Conservation (phyloP, 2,797 vertebrate species). For the Hipposideros larvatus region DNA sequence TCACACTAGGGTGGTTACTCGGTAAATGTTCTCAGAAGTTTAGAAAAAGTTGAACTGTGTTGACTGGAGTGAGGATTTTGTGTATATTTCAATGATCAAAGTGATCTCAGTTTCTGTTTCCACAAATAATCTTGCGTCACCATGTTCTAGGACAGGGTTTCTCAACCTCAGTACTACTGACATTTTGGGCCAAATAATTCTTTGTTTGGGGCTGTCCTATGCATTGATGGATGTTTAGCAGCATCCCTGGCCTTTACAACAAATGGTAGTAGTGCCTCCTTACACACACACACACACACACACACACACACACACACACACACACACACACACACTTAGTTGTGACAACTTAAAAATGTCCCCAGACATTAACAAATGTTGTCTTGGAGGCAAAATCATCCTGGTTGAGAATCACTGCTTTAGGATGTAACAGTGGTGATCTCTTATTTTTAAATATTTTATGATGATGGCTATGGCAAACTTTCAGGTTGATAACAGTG, state of each 20-base stretch:
- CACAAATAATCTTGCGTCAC: neutral
- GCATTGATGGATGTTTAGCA: neutral
- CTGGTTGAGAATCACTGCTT: neutral
- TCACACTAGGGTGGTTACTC: neutral
- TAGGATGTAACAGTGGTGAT: neutral
- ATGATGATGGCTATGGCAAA: neutral
- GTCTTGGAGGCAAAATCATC: neutral
- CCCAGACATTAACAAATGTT: neutral
- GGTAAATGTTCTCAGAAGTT: neutral
- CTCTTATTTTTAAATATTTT: neutral
- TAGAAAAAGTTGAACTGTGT: neutral
- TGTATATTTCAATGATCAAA: neutral
- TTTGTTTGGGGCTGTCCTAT: neutral
- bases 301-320: neutral
- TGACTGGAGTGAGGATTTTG: neutral
- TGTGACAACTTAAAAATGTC: neutral
- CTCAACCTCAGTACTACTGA: neutral
- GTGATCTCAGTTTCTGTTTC: neutral
- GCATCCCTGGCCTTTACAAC: neutral
- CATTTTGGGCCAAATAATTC: neutral
- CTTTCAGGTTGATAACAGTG: neutral
- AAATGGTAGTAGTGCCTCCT: neutral
- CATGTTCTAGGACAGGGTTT: neutral
- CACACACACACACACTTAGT: too few species aligned
- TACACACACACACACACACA: neutral